phyloP scores from a whole-genome alignment of 2,888 invertebrate species.

The Drosophila diplacantha region DNA sequence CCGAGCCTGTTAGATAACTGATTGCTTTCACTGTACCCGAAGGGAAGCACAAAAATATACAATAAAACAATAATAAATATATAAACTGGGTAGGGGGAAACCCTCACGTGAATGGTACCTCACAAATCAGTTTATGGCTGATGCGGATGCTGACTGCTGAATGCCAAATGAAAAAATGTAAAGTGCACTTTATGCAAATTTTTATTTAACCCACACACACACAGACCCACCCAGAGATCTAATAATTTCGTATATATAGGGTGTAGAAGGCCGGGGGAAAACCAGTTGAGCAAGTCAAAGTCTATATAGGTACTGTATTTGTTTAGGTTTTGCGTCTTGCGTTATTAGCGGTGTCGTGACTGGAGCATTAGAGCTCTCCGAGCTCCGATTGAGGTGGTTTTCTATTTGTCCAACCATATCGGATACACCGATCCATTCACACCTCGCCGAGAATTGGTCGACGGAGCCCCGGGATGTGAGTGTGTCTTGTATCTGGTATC shows the following conservation, averaged over 20 bases:
- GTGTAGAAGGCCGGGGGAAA: constrained; percentile 10
- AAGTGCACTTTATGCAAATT: constrained; percentile 58
- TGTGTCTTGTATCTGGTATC: constrained; percentile 29
- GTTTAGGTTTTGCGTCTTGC: constrained; percentile 30
- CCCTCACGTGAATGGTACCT: constrained; percentile 24
- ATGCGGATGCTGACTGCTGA: constrained; percentile 57
- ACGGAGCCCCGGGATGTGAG: not conserved
- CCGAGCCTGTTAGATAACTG: constrained; percentile 31
- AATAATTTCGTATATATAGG: constrained; percentile 16
- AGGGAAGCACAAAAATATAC: not conserved
- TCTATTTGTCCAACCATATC: constrained; percentile 48
- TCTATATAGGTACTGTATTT: constrained; percentile 20
- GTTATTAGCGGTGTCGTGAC: constrained; percentile 40
- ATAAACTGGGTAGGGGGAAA: constrained; percentile 10
- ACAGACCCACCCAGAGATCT: constrained; percentile 15
- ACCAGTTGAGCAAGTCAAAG: constrained; percentile 29
- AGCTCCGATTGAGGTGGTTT: constrained; percentile 58
- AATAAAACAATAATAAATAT: constrained; percentile 3
- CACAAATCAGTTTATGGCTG: constrained; percentile 46
- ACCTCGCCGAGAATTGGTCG: constrained; percentile 56
- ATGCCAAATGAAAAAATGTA: constrained; percentile 51
- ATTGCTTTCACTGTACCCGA: constrained; percentile 35
- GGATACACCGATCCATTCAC: constrained; percentile 64
- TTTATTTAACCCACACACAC: constrained; percentile 34
- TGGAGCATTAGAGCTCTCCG: constrained; percentile 27